Conservation (phyloP, 2,113 vertebrate genomes). For the Prunella himalayana region DNA sequence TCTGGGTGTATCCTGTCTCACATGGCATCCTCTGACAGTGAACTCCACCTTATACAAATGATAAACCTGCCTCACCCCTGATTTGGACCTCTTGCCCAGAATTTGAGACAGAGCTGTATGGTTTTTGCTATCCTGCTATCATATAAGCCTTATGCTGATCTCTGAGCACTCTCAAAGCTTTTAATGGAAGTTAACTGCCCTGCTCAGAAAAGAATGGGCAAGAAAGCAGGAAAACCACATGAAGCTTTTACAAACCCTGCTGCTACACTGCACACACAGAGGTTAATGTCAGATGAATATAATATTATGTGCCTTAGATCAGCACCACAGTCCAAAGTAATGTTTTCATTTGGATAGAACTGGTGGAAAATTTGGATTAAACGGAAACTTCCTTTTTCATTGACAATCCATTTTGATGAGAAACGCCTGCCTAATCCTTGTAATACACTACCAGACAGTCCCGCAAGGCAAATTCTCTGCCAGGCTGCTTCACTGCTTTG, state of each 20-base stretch:
- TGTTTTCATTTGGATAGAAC: constrained; percentile 36
- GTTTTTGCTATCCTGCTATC: neutral
- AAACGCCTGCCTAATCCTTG: neutral
- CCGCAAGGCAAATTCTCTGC: neutral
- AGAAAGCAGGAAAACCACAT: neutral
- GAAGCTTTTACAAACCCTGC: neutral
- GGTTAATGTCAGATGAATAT: neutral
- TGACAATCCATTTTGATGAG: constrained; percentile 23
- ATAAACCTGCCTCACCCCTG: neutral
- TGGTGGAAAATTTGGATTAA: constrained; percentile 47
- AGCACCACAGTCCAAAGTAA: neutral
- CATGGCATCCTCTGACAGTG: neutral
- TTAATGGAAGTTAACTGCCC: neutral
- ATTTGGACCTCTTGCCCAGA: neutral
- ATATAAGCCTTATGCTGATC: neutral
- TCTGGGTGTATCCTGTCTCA: neutral
- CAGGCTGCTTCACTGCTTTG: neutral
- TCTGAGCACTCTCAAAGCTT: neutral
- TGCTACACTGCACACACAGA: neutral
- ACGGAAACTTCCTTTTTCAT: constrained; percentile 41
- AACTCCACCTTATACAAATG: neutral
- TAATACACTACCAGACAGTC: neutral
- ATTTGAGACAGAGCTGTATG: neutral
- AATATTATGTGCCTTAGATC: neutral
- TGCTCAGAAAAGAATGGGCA: neutral